Conservation (phyloP, 1,140 invertebrate species). For the Asbolus verrucosus region DNA sequence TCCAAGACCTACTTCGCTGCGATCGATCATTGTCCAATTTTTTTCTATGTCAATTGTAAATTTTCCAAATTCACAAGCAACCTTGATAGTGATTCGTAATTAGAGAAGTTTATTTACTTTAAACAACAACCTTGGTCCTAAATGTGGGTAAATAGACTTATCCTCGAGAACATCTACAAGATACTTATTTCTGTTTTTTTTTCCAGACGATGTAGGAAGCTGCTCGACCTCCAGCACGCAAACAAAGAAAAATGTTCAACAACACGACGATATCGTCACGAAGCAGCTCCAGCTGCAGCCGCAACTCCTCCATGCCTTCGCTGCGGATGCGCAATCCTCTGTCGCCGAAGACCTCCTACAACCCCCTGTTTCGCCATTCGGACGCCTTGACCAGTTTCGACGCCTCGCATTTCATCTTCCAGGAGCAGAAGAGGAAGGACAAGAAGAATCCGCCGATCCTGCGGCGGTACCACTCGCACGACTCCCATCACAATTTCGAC, state of each 20-base stretch:
- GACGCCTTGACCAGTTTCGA: constrained; percentile 60
- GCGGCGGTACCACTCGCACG: constrained; percentile 58
- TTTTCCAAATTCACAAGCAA: constrained; percentile 13
- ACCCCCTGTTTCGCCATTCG: constrained; percentile 59
- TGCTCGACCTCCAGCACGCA: neutral
- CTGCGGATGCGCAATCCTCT: constrained; percentile 57
- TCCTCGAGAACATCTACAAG: constrained; percentile 28
- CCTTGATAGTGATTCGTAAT: constrained; percentile 32
- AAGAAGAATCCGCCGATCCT: constrained; percentile 52
- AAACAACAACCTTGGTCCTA: constrained; percentile 2
- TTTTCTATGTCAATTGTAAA: too few species aligned
- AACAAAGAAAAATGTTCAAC: constrained; percentile 52
- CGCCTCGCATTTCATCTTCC: constrained; percentile 59
- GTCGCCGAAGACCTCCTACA: constrained; percentile 58
- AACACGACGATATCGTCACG: constrained; percentile 60
- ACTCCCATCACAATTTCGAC: constrained; percentile 55
- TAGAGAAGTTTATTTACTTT: neutral
- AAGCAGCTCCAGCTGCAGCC: constrained; percentile 56
- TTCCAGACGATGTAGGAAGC: constrained; percentile 37
- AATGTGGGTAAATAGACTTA: constrained; percentile 30
- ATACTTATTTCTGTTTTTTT: neutral
- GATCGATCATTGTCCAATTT: too few species aligned
- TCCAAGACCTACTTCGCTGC: too few species aligned
- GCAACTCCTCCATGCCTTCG: constrained; percentile 61
- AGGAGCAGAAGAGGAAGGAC: constrained; percentile 52